Evolutionary conservation across 2,113 vertebrate genomes (phyloP).

Genomic region (Bucco capensis): DNA sequence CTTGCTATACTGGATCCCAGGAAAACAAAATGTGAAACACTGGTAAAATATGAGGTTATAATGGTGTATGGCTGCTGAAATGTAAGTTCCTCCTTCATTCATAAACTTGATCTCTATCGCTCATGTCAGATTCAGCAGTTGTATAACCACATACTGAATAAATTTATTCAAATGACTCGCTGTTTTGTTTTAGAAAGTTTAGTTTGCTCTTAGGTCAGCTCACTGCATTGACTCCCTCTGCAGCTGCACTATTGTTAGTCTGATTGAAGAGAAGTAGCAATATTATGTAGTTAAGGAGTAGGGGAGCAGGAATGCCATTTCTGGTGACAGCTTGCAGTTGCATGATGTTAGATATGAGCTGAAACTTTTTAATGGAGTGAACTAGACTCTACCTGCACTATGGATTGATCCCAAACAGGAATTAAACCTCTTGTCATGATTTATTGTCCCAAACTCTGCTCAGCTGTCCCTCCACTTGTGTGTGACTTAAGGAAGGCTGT

Average conservation of each 20-base stretch:
- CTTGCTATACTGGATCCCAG: not conserved
- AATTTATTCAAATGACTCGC: not conserved
- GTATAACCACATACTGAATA: not conserved
- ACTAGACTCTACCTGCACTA: not conserved
- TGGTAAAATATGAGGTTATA: too few relatives aligned
- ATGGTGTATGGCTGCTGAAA: not conserved
- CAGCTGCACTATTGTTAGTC: not conserved
- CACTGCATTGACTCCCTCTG: not conserved
- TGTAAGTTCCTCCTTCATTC: not conserved
- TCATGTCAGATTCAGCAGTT: not conserved
- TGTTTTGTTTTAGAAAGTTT: slow-evolving; percentile 1
- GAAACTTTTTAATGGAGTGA: not conserved
- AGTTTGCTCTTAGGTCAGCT: not conserved
- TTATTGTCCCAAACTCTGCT: not conserved
- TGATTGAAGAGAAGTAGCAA: not conserved
- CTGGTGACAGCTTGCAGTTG: not conserved
- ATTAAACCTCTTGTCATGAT: not conserved
- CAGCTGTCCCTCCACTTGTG: not conserved
- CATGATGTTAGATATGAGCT: not conserved
- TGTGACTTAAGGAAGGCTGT: not conserved
- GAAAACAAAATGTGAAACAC: not conserved
- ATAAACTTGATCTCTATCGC: not conserved
- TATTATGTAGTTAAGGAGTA: not conserved
- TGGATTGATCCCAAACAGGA: not conserved
- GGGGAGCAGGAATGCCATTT: not conserved